A percentile compares a stretch with the other conserved stretches of the same genome.
Conservation (phyloP, 1,140 invertebrate species). For the Heterodera schachtii region DNA sequence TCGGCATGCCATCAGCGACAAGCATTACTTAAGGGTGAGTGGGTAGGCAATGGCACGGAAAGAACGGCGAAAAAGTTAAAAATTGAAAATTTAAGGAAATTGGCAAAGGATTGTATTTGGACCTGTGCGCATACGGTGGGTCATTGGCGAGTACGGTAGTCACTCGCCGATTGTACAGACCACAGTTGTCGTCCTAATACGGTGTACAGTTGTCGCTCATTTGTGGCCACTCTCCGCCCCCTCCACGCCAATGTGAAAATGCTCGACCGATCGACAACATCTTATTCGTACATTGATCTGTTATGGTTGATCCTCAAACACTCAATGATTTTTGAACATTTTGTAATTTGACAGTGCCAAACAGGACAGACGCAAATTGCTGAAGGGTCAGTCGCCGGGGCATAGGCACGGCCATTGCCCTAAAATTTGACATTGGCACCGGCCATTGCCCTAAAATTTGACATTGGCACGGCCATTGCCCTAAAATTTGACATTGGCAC, state of each 20-base stretch:
- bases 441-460: too few relatives aligned
- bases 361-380: conserved; percentile 58
- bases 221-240: conserved; percentile 53
- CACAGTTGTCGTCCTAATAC: conserved; percentile 62
- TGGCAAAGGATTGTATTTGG: conserved; percentile 64
- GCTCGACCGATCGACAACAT: conserved; percentile 48
- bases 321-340: conserved; percentile 18
- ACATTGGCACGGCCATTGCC: too few relatives aligned
- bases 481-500: too few relatives aligned
- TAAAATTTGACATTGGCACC: too few relatives aligned
- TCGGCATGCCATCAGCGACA: conserved; percentile 62
- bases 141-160: background rate
- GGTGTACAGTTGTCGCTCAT: conserved; percentile 52
- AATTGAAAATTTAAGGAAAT: conserved; percentile 54
- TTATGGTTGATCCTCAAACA: conserved; percentile 39
- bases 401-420: background rate
- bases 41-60: too few relatives aligned
- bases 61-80: background rate
- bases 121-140: conserved; percentile 59
- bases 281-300: conserved; percentile 63
- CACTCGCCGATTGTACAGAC: conserved; percentile 31
- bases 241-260: conserved; percentile 51
- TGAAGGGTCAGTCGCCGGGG: conserved; percentile 49
- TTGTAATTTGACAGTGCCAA: conserved; percentile 43
- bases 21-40: conserved; percentile 54